phyloP scores from a whole-genome alignment of 1,140 invertebrate genomes.

The Drosophila lowei region DNA sequence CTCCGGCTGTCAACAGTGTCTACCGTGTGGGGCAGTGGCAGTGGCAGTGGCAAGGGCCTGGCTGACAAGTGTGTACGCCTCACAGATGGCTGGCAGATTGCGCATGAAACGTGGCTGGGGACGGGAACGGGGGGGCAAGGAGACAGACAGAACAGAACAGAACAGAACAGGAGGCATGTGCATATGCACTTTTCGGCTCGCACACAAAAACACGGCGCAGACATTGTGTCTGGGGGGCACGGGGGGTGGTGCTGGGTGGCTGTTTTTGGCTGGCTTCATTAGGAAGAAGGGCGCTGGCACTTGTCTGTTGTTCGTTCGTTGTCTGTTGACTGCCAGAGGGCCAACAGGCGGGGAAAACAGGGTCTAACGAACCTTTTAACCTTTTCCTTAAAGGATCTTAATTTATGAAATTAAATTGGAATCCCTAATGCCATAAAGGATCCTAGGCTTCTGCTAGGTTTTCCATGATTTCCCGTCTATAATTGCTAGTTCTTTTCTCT shows the following conservation, averaged over 20 bases:
- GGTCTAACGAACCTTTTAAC: too few relatives aligned
- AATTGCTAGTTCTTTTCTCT: too few relatives aligned
- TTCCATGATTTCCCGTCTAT: too few relatives aligned
- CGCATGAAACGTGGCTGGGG: conserved; percentile 16
- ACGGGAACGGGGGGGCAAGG: background rate
- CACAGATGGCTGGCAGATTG: conserved; percentile 70
- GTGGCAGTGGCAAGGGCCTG: conserved; percentile 34
- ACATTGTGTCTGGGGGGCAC: conserved; percentile 49
- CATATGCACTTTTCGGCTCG: conserved; percentile 58
- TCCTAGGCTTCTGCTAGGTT: too few relatives aligned
- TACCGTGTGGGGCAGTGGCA: conserved; percentile 39
- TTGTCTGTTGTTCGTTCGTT: conserved; percentile 64
- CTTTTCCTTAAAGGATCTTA: too few relatives aligned
- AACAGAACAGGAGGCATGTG: conserved; percentile 18
- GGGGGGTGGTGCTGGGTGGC: background rate
- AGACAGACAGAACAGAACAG: too few relatives aligned
- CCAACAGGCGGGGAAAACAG: conserved; percentile 25
- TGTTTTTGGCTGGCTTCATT: conserved; percentile 74
- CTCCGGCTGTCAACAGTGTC: conserved; percentile 71
- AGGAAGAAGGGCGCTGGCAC: conserved; percentile 53
- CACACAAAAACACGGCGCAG: conserved; percentile 60
- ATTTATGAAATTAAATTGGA: too few relatives aligned
- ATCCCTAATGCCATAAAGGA: too few relatives aligned
- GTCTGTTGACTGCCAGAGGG: conserved; percentile 54
- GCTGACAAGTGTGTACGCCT: conserved; percentile 78